Conservation (phyloP, 2,888 invertebrate genomes). For the Melieria picta region DNA sequence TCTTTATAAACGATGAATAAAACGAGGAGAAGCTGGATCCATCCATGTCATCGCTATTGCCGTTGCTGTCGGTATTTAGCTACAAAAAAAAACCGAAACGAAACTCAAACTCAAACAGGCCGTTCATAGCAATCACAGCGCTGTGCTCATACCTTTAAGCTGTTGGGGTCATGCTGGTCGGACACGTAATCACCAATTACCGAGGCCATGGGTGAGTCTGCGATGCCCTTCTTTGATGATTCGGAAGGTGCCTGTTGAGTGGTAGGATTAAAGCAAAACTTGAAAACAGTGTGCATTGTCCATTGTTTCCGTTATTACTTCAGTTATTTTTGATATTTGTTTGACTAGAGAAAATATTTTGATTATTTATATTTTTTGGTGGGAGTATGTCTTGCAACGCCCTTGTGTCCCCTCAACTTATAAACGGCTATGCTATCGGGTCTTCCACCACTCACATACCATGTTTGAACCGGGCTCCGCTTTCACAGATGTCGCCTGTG, state of each 20-base stretch:
- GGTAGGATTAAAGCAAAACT: constrained; percentile 25
- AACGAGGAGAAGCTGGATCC: constrained; percentile 76
- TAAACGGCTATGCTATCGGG: too few species aligned
- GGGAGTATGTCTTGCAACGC: too few species aligned
- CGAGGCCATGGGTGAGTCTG: constrained; percentile 66
- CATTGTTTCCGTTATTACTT: neutral
- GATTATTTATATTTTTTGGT: too few species aligned
- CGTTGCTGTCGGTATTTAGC: constrained; percentile 60
- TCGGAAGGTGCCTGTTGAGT: constrained; percentile 69
- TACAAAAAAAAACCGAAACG: constrained; percentile 31
- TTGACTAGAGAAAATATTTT: too few species aligned
- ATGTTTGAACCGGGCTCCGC: constrained; percentile 63
- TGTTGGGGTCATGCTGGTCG: constrained; percentile 50
- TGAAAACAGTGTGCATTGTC: constrained; percentile 17
- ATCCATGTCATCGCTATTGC: constrained; percentile 67
- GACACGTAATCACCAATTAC: constrained; percentile 52
- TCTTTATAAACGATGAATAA: constrained; percentile 77
- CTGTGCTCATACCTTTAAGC: constrained; percentile 46
- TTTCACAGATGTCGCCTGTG: constrained; percentile 61
- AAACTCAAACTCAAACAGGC: too few species aligned
- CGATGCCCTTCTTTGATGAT: constrained; percentile 69
- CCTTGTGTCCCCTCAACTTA: too few species aligned
- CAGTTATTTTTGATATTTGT: too few species aligned
- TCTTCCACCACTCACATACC: constrained; percentile 40
- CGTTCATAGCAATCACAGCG: too few species aligned